phyloP scores from a whole-genome alignment of 2,888 invertebrate species.

The Apamea anceps region DNA sequence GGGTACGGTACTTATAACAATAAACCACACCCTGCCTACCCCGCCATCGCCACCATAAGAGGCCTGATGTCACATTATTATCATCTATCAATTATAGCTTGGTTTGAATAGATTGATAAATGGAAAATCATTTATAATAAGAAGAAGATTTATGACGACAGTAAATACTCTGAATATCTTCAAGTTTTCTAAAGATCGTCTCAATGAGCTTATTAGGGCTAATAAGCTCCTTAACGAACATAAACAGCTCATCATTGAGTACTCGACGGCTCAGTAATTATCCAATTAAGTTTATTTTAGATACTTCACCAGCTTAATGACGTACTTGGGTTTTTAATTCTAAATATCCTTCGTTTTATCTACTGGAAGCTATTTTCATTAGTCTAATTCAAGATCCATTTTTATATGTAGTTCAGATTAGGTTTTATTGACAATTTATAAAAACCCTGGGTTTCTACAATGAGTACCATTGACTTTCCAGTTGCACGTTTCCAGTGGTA shows the following conservation, averaged over 20 bases:
- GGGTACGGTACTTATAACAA: not conserved
- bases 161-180: conserved; percentile 2
- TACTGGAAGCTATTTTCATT: not conserved
- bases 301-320: not conserved
- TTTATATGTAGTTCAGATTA: not conserved
- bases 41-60: not conserved
- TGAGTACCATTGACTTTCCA: not conserved
- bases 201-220: conserved; percentile 31
- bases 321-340: conserved; percentile 2
- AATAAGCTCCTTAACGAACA: conserved; percentile 36
- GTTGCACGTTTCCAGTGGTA: too few species aligned
- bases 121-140: not conserved
- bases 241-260: conserved; percentile 26
- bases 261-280: conserved; percentile 30
- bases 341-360: not conserved
- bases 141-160: not conserved
- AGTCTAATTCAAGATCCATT: conserved; percentile 4
- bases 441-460: too few species aligned
- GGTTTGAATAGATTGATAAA: not conserved
- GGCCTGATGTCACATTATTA: not conserved
- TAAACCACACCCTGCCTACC: not conserved
- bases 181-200: conserved; percentile 6
- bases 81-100: not conserved
- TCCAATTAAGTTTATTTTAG: conserved; percentile 17
- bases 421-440: not conserved